Percentiles rank a stretch among this genome's conserved stretches.
phyloP scores from a whole-genome alignment of 2,888 invertebrate genomes.

The Melieria crassipennis region DNA sequence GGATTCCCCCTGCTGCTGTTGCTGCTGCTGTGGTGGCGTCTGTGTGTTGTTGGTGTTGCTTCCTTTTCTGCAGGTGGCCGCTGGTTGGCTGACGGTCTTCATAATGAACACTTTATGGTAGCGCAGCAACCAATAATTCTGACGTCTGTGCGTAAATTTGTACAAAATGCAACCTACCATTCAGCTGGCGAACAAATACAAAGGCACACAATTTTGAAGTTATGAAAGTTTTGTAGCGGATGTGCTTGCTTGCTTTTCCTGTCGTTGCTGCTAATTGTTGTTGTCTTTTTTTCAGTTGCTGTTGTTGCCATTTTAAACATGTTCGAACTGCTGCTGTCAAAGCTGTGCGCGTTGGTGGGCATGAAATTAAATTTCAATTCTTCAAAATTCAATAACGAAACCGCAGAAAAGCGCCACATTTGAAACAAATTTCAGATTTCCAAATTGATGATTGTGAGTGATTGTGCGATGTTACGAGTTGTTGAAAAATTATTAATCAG shows the following conservation, averaged over 20 bases:
- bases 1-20: neutral
- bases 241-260: neutral
- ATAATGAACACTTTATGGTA: constrained; percentile 40
- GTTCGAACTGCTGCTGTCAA: too few relatives aligned
- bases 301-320: too few relatives aligned
- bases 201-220: neutral
- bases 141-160: constrained; percentile 30
- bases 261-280: too few relatives aligned
- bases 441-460: too few relatives aligned
- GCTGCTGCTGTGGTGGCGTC: neutral
- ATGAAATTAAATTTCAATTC: too few relatives aligned
- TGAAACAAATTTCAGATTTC: too few relatives aligned
- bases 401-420: too few relatives aligned
- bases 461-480: too few relatives aligned
- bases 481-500: too few relatives aligned
- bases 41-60: constrained; percentile 15
- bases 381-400: too few relatives aligned
- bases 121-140: constrained; percentile 34
- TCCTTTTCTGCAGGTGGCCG: constrained; percentile 7
- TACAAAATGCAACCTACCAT: neutral
- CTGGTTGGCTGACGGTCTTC: constrained; percentile 20
- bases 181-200: constrained; percentile 9
- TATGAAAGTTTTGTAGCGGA: neutral
- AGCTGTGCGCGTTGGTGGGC: too few relatives aligned
- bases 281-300: too few relatives aligned